Evolutionary conservation across 2,113 vertebrate species (phyloP), one percentile per base, ranked within the genome.

Genomic region (Oreochromis niloticus): DNA sequence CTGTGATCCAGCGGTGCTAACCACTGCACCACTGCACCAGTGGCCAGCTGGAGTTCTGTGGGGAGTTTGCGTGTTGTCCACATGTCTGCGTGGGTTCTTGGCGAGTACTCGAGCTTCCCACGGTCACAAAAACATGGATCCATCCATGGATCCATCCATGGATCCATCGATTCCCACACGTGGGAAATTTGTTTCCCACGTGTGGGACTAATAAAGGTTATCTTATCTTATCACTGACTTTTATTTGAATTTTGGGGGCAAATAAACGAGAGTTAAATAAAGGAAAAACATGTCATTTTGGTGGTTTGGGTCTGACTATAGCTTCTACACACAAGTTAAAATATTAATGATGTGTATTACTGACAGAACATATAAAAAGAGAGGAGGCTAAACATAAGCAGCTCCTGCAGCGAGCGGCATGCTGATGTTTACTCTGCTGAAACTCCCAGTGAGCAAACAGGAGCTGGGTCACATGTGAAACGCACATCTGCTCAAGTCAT

Each of bases 11-110:
- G 36, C 7, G 1, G 66, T 1, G 5, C 68, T 10, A 27, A 73
- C 39, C 66, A 43, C 13, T 0, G 1, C 6, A 39, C 17, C 17
- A 12, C 3, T 6, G 2, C 10, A 39, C 19, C 17, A 7, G 0
- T 6, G 16, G 63, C 7, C 36, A 41, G 63, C 36, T 43, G 66
- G n/a, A 43, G 22, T 6, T 24, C 39, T 1, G n/a, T 24, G 66
- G 24, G 39, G 0, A 71, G 36, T 43, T 16, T 9, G n/a, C 0
- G 2, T 24, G 63, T 16, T 71, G 36, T 71, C 50, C 7, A 6
- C 3, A 1, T 32, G 57, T 17, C 27, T 61, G 14, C 0, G 12
- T 43, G 39, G n/a, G 66, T 43, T 43, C 66, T 71, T 3, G 1
- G n/a, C 5, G 0, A 4, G n/a, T 16, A 4, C 34, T 22, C 1